phyloP scores from a whole-genome alignment of 1,140 invertebrate species.

The fruit fly (Drosophila melanogaster) region Release_6_plus_ISO1_MT NT_033779.5:7902001-7902500 shows the following conservation, averaged over 20 bases:
- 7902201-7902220: no score
- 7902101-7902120: constrained; percentile 64
- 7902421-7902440: constrained; percentile 77
- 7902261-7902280: background rate
- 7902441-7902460: constrained; percentile 76
- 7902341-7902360: background rate
- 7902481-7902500: constrained; percentile 12
- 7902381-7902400: background rate
- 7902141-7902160: constrained; percentile 21
- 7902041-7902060: constrained; percentile 37
- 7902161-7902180: background rate
- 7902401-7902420: constrained; percentile 23
- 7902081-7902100: constrained; percentile 71
- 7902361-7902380: constrained; percentile 25
- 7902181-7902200: background rate
- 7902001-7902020: constrained; percentile 80
- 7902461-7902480: constrained; percentile 30
- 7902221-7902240: no score
- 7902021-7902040: constrained; percentile 27
- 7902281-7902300: background rate
- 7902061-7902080: constrained; percentile 35
- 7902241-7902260: background rate
- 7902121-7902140: constrained; percentile 22
- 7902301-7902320: no score
- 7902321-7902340: no score